Percentiles rank a stretch among this genome's conserved stretches.
phyloP scores from a whole-genome alignment of 1,140 invertebrate species.

The Sarcophaga bullata region DNA sequence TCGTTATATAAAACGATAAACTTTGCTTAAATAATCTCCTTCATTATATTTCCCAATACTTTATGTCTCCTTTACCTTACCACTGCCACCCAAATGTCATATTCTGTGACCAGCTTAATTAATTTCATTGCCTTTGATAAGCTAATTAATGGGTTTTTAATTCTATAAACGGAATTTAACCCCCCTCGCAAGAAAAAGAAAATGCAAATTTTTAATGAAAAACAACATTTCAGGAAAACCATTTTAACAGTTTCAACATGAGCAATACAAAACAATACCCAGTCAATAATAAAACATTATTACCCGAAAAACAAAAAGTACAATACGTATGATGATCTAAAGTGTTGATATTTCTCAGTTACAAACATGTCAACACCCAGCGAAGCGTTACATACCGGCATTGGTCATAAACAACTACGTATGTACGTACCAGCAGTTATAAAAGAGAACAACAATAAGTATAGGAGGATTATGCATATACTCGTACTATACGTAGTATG shows the following conservation, averaged over 20 bases:
- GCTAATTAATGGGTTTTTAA: neutral
- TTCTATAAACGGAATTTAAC: neutral
- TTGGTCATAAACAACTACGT: conserved; percentile 10
- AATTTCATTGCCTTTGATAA: neutral
- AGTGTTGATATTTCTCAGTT: conserved; percentile 30
- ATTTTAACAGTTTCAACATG: neutral
- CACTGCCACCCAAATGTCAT: too few relatives aligned
- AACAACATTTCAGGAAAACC: neutral
- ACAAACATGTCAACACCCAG: conserved; percentile 31
- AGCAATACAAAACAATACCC: neutral
- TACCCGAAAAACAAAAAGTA: too few relatives aligned
- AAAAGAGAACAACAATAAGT: conserved; percentile 8
- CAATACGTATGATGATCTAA: neutral
- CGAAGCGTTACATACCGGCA: conserved; percentile 22
- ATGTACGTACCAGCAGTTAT: conserved; percentile 8
- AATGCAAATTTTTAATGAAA: conserved; percentile 5
- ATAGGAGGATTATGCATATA: too few relatives aligned
- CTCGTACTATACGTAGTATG: too few relatives aligned
- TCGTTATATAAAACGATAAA: too few relatives aligned
- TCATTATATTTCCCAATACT: too few relatives aligned
- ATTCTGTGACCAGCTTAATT: neutral
- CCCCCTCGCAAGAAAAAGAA: neutral
- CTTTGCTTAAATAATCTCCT: too few relatives aligned
- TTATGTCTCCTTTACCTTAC: too few relatives aligned
- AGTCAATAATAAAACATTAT: neutral